Percentiles rank a stretch among this genome's conserved stretches.
phyloP scores from a whole-genome alignment of 2,797 vertebrate species.

The Acipenser ruthenus region DNA sequence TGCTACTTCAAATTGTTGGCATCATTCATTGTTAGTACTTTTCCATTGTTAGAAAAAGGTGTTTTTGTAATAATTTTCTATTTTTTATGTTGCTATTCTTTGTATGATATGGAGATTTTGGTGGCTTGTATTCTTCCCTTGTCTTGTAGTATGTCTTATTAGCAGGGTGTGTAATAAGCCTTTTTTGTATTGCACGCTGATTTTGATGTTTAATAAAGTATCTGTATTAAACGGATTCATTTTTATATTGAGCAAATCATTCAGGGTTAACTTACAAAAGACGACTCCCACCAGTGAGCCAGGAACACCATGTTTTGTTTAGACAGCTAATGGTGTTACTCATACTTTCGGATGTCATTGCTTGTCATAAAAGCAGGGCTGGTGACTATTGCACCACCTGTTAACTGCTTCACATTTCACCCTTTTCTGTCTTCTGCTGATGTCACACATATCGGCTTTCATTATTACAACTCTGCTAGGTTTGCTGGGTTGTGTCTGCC shows the following conservation, averaged over 20 bases:
- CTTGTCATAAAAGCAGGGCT: not conserved
- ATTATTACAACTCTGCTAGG: not conserved
- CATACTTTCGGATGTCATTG: not conserved
- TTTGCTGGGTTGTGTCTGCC: too few relatives aligned
- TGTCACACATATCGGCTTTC: not conserved
- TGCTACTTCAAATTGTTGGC: not conserved
- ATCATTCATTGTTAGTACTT: not conserved
- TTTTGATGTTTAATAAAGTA: not conserved
- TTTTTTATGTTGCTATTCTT: not conserved
- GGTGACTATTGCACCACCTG: not conserved
- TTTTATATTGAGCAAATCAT: not conserved
- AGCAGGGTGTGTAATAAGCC: too few relatives aligned
- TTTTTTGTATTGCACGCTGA: too few relatives aligned
- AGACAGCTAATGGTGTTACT: not conserved
- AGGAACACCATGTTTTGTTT: too few relatives aligned
- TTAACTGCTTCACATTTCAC: not conserved
- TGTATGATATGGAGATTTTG: too few relatives aligned
- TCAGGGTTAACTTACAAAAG: not conserved
- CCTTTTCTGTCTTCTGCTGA: constrained; percentile 1
- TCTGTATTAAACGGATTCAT: not conserved
- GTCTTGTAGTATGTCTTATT: too few relatives aligned
- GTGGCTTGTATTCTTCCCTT: too few relatives aligned
- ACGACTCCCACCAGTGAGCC: not conserved
- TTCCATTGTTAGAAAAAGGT: not conserved
- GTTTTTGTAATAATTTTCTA: not conserved